Evolutionary conservation across 2,113 vertebrate species (phyloP).

Genomic region (Aphyosemion australe): DNA sequence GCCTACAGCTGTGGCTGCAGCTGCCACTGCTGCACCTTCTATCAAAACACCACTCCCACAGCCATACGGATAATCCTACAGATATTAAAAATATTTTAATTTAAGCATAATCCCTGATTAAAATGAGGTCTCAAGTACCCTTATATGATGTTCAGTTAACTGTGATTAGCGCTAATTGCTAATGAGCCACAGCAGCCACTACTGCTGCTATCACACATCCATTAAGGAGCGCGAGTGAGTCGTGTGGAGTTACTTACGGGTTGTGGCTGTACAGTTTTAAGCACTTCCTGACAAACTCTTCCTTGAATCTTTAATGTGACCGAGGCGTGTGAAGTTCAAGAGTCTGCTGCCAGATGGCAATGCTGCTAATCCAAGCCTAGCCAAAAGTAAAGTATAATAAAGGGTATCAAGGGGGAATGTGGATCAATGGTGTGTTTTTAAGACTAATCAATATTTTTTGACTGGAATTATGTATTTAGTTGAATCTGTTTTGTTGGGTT

Average conservation of each 20-base stretch:
- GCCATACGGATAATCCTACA: background rate
- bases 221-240: background rate
- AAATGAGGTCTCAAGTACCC: background rate
- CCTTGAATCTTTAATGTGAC: background rate
- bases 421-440: background rate
- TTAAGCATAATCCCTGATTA: background rate
- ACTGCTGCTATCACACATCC: background rate
- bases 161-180: background rate
- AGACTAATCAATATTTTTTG: no score
- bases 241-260: background rate
- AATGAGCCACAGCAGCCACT: background rate
- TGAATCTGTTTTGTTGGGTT: background rate
- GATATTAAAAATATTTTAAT: background rate
- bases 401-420: background rate
- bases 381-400: background rate
- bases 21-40: constrained; percentile 16
- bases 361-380: constrained; percentile 5
- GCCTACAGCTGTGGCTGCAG: constrained; percentile 27
- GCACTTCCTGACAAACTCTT: constrained; percentile 2
- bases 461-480: no score
- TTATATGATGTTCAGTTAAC: background rate
- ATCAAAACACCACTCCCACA: background rate
- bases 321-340: background rate
- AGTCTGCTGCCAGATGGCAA: background rate
- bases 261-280: constrained; percentile 2